Conservation (phyloP, 1,140 invertebrate species). For the Goniozus legneri region DNA sequence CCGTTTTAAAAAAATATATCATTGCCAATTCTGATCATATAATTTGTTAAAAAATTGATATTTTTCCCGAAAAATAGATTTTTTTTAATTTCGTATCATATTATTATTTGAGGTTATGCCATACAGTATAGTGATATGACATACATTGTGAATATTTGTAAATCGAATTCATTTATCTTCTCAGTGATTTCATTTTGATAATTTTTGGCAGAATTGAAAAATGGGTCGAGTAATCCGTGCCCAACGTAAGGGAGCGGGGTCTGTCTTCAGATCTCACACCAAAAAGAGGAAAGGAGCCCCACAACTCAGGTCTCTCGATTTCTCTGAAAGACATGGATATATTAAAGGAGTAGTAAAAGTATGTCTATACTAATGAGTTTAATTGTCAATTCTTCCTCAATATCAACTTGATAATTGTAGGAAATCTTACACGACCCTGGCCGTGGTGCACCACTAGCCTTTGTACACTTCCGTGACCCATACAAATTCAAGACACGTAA, state of each 20-base stretch:
- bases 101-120: too few species aligned
- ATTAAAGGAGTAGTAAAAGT: slow-evolving; percentile 98
- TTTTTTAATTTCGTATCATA: too few species aligned
- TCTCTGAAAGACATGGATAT: slow-evolving; percentile 96
- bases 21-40: too few species aligned
- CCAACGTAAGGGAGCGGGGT: slow-evolving; percentile 98
- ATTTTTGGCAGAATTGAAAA: too few species aligned
- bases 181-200: too few species aligned
- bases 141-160: too few species aligned
- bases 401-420: slow-evolving; percentile 49
- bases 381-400: slow-evolving; percentile 1
- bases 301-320: slow-evolving; percentile 91
- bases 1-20: too few species aligned
- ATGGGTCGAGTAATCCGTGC: slow-evolving; percentile 99
- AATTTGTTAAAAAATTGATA: too few species aligned
- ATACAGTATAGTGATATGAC: too few species aligned
- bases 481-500: slow-evolving; percentile 96
- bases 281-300: slow-evolving; percentile 98
- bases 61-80: too few species aligned
- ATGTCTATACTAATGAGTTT: too few species aligned
- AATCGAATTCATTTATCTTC: too few species aligned
- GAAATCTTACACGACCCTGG: slow-evolving; percentile 99
- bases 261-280: slow-evolving; percentile 95
- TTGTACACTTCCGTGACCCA: slow-evolving; percentile 96
- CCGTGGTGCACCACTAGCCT: slow-evolving; percentile 94